A percentile compares a stretch with the other conserved stretches of the same genome.
Evolutionary conservation across 2,797 vertebrate genomes (phyloP).

Genomic region (Phalanger gymnotis): DNA sequence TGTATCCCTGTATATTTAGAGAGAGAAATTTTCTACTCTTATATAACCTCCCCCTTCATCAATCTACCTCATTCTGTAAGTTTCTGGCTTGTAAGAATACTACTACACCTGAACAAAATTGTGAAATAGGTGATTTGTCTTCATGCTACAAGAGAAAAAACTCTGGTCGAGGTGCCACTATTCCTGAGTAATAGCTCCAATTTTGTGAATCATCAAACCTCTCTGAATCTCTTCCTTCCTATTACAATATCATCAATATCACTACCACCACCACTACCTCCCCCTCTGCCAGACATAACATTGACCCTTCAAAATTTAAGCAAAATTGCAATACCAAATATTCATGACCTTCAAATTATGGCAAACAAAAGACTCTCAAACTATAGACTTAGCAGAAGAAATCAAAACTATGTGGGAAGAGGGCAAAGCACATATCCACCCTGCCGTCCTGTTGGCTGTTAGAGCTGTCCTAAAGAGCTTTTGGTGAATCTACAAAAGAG

Average conservation of each 20-base stretch:
- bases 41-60: conserved; percentile 57
- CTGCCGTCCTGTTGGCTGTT: neutral
- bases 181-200: neutral
- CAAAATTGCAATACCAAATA: neutral
- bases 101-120: conserved; percentile 48
- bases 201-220: neutral
- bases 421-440: neutral
- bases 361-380: neutral
- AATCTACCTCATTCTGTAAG: conserved; percentile 60
- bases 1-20: conserved; percentile 4
- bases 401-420: neutral
- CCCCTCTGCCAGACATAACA: neutral
- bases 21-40: conserved; percentile 57
- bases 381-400: neutral
- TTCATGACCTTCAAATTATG: neutral
- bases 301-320: neutral
- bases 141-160: conserved; percentile 49
- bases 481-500: neutral
- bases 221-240: neutral
- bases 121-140: conserved; percentile 57
- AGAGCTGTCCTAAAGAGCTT: neutral
- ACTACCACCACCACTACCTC: neutral
- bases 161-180: neutral
- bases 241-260: neutral
- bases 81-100: conserved; percentile 29